Evolutionary conservation across 35 echinoderm and acorn worm genomes (phyloP).

Genomic region (Acanthaster planci): DNA sequence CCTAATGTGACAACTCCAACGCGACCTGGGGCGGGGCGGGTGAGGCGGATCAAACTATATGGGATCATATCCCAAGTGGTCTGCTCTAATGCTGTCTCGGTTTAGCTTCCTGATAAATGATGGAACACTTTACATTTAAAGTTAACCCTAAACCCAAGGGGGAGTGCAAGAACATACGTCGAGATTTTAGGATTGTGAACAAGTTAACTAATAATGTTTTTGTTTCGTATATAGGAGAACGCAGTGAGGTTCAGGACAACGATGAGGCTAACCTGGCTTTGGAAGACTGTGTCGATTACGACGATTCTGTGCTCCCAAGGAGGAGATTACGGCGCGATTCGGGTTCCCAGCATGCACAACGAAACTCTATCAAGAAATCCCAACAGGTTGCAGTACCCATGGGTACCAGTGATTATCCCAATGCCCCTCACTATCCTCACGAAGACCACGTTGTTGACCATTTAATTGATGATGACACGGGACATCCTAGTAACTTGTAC

Average conservation of each 20-base stretch:
- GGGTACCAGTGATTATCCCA: no score
- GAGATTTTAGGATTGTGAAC: no score
- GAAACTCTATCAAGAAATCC: conserved; percentile 4
- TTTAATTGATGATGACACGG: neutral
- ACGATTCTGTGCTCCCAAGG: neutral
- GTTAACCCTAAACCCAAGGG: no score
- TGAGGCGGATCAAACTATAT: no score
- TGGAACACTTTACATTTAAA: no score
- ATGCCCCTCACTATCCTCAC: neutral
- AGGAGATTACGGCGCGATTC: conserved; percentile 4
- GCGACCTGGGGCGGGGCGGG: no score
- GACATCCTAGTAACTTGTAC: neutral
- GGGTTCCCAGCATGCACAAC: conserved; percentile 7
- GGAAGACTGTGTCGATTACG: neutral
- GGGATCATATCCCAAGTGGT: no score
- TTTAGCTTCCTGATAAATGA: no score
- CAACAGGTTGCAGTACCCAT: neutral
- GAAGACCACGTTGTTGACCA: neutral
- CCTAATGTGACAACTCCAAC: no score
- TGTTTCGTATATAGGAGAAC: neutral
- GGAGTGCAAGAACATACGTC: no score
- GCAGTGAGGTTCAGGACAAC: neutral
- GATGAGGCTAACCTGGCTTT: neutral
- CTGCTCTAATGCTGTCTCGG: no score
- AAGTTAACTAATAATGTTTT: neutral